Conservation (phyloP, 2,888 invertebrate genomes). For the Ichneumoninae sp. region DNA sequence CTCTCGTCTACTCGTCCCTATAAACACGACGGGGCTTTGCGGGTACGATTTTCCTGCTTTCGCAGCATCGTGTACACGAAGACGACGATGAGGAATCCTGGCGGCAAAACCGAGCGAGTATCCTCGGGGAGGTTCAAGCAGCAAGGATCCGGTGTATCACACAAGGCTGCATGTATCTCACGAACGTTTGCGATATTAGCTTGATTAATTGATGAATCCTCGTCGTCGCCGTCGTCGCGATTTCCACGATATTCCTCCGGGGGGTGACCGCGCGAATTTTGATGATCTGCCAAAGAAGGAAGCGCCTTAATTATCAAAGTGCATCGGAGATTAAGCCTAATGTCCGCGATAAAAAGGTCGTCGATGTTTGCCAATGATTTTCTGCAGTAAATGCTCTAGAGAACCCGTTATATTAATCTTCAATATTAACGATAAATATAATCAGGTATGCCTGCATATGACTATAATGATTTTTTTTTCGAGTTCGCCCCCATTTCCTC, state of each 20-base stretch:
- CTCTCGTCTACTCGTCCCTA: conserved; percentile 4
- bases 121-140: not conserved
- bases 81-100: not conserved
- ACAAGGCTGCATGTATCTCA: not conserved
- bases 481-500: conserved; percentile 6
- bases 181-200: conserved; percentile 32
- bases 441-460: not conserved
- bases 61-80: not conserved
- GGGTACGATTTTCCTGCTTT: conserved; percentile 27
- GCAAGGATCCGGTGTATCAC: not conserved
- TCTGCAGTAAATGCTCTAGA: not conserved
- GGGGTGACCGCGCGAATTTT: not conserved
- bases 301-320: conserved; percentile 23
- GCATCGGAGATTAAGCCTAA: conserved; percentile 5
- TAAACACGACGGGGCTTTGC: conserved; percentile 1
- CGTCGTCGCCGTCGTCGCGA: conserved; percentile 1
- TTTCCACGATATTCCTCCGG: conserved; percentile 11
- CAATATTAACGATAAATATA: conserved; percentile 34
- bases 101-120: conserved; percentile 7
- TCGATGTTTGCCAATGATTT: conserved; percentile 18
- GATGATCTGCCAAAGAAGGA: not conserved
- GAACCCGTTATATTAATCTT: conserved; percentile 20
- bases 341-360: not conserved
- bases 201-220: conserved; percentile 30
- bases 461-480: conserved; percentile 22